Evolutionary conservation across 2,888 invertebrate genomes (phyloP).

Genomic region (Corythucha ciliata): DNA sequence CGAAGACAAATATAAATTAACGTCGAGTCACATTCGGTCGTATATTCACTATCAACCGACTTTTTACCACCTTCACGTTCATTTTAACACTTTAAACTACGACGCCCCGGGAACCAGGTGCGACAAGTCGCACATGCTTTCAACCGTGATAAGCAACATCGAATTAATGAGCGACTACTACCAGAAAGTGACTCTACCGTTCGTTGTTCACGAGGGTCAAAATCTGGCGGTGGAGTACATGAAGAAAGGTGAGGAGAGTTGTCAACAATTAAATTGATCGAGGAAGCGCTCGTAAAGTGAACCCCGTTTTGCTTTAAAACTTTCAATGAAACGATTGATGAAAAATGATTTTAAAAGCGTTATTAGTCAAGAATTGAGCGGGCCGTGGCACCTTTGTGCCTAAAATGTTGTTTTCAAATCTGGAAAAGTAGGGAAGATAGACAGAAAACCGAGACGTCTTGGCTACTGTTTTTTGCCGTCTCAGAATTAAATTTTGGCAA

Average conservation of each 20-base stretch:
- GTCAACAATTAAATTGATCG: too few species aligned
- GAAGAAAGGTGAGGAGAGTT: slow-evolving; percentile 45
- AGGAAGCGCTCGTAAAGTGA: too few species aligned
- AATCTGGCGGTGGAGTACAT: slow-evolving; percentile 57
- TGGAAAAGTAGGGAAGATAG: too few species aligned
- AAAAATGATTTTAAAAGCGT: too few species aligned
- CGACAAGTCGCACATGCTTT: slow-evolving; percentile 78
- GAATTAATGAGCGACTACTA: slow-evolving; percentile 76
- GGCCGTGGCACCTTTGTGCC: too few species aligned
- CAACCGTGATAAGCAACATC: slow-evolving; percentile 83
- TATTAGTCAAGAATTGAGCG: too few species aligned
- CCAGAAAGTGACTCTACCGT: slow-evolving; percentile 68
- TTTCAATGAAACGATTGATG: too few species aligned
- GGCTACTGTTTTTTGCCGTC: too few species aligned
- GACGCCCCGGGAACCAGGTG: slow-evolving; percentile 74
- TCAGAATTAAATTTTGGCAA: too few species aligned
- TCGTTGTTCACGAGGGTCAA: slow-evolving; percentile 66
- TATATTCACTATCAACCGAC: slow-evolving; percentile 95
- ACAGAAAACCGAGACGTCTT: too few species aligned
- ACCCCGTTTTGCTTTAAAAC: too few species aligned
- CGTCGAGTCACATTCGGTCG: slow-evolving; percentile 61
- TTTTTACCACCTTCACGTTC: slow-evolving; percentile 92
- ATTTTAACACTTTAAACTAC: slow-evolving; percentile 72
- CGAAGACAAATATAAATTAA: slow-evolving; percentile 62
- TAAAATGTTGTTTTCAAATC: too few species aligned